Base-by-base conservation (phyloP, 2,113 vertebrate genomes). In the Sinocyclocheilus anophthalmus region DNA sequence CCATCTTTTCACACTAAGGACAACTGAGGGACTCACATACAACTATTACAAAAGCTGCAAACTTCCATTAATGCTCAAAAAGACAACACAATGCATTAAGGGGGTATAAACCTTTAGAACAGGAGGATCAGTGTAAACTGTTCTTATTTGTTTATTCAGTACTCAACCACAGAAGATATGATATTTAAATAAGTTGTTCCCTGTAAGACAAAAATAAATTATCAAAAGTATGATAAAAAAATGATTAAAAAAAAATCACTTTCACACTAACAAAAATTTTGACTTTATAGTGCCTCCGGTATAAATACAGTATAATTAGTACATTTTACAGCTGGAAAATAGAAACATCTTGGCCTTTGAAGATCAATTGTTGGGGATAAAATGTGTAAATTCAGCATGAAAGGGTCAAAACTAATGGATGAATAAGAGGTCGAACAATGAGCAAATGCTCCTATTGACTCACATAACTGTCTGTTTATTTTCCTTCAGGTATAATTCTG, bases 41-140 rank as follows among this genome's bases (percentile, higher is more conserved):
- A 16, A 69, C 67, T 70, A 70, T 70, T 18, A 37, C 65, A 69
- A 69, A 69, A 69, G 14, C 24, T 69, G 65, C 33, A 70, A 70
- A 70, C 67, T 20, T 69, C 14, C 24, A 33, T 30, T 33, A 16
- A 69, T 39, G 16, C 16, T 39, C 33, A 63, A 59, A 12, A 59
- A 61, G n/a, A 59, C 2, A 59, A 59, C 20, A 59, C 55, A 24
- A 63, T 63, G n/a, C 24, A 65, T 26, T 65, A 14, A 7, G 24
- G 7, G 2, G 8, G 2, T 10, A 9, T 59, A 61, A 26, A 26
- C 24, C 13, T 10, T 37, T 70, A 33, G 30, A 70, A 70, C 30
- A 70, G 6, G 13, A 70, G 6, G 7, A 70, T 9, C 61, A 37
- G 26, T 3, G 30, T 70, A 65, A 65, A 65, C n/a, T 59, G 55